Conservation (phyloP, 2,888 invertebrate species). For the Xanthostigma xanthostigma region DNA sequence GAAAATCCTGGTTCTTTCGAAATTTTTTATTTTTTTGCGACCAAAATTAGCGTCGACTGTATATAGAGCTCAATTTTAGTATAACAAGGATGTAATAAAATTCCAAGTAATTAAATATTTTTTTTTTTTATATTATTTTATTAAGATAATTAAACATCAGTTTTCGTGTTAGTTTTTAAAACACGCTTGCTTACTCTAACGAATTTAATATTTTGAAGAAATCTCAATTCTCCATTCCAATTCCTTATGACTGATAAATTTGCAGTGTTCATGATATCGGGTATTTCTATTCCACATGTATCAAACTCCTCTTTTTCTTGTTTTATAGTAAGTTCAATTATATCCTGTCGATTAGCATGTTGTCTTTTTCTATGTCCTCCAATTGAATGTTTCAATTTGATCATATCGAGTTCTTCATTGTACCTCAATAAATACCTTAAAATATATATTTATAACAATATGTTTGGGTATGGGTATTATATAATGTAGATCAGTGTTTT, state of each 20-base stretch:
- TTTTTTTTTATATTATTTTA: no score
- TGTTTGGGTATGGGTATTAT: not conserved
- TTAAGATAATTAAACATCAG: no score
- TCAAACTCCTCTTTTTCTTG: conserved; percentile 59
- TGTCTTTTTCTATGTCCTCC: conserved; percentile 59
- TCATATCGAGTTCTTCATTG: conserved; percentile 65
- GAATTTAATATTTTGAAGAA: conserved; percentile 49
- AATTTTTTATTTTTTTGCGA: no score
- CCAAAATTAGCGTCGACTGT: no score
- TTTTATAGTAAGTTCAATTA: conserved; percentile 60
- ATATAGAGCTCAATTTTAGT: no score
- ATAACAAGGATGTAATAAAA: no score
- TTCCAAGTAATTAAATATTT: no score
- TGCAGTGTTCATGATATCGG: conserved; percentile 44
- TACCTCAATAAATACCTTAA: conserved; percentile 45
- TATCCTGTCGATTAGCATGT: conserved; percentile 65
- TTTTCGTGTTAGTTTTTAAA: no score
- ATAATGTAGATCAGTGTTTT: no score
- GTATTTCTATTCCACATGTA: conserved; percentile 66
- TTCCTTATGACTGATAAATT: conserved; percentile 42
- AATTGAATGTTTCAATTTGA: conserved; percentile 61
- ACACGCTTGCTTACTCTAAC: conserved; percentile 23
- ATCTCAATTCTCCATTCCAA: conserved; percentile 55
- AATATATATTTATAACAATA: conserved; percentile 1
- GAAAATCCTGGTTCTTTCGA: no score